Conservation (phyloP, 2,113 vertebrate genomes). For the Leucopsar rothschildi region DNA sequence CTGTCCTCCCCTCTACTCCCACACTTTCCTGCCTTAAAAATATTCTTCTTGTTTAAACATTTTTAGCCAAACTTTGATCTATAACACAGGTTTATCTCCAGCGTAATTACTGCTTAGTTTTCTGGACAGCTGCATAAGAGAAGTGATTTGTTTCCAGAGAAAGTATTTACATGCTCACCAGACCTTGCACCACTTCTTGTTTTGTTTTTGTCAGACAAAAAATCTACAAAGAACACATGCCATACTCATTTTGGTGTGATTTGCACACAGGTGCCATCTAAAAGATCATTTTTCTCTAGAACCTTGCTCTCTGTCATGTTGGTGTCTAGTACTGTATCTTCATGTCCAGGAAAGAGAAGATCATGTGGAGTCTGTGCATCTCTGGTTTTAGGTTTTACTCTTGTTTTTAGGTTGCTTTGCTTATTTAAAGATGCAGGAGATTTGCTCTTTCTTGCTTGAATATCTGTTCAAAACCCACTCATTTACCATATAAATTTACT, state of each 20-base stretch:
- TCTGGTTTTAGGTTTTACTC: not conserved
- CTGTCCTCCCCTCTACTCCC: not conserved
- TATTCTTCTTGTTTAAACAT: not conserved
- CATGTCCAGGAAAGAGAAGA: not conserved
- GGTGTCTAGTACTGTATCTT: not conserved
- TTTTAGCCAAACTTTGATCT: not conserved
- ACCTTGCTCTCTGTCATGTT: not conserved
- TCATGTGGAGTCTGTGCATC: not conserved
- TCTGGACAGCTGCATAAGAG: not conserved
- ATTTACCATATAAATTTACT: not conserved
- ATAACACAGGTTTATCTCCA: not conserved
- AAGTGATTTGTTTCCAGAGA: not conserved
- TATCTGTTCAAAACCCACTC: not conserved
- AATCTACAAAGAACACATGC: not conserved
- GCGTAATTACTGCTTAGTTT: not conserved
- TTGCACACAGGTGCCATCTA: not conserved
- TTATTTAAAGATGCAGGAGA: not conserved
- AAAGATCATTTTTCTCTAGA: not conserved
- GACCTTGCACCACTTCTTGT: not conserved
- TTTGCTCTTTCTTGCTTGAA: not conserved
- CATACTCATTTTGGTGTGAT: not conserved
- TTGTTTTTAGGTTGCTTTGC: not conserved
- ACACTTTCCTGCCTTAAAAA: not conserved
- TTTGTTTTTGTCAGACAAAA: not conserved
- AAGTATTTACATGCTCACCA: not conserved